Evolutionary conservation across 2,888 invertebrate genomes (phyloP).

Genomic region (Tryphoninae sp.): DNA sequence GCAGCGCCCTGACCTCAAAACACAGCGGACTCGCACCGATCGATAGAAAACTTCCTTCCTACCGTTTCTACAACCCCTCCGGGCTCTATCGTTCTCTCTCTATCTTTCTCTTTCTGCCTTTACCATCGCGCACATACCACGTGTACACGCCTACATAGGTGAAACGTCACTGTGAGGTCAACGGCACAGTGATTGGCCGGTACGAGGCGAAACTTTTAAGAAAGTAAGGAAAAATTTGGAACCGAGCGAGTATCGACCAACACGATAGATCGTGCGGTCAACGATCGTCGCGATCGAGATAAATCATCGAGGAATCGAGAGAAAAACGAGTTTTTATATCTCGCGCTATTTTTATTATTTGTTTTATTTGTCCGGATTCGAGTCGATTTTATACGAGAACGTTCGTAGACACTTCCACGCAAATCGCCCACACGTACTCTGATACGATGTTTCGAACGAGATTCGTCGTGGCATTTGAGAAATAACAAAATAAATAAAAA

Average conservation of each 20-base stretch:
- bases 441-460: constrained; percentile 62
- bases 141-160: constrained; percentile 48
- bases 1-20: constrained; percentile 81
- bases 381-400: background rate
- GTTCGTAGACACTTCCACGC: constrained; percentile 18
- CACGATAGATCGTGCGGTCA: no score
- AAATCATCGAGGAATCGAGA: no score
- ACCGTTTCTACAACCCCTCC: constrained; percentile 62
- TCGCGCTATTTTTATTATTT: no score
- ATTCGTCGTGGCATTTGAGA: constrained; percentile 36
- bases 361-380: background rate
- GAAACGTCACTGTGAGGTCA: constrained; percentile 34
- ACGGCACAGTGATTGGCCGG: background rate
- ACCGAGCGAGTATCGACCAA: no score
- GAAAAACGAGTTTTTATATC: no score
- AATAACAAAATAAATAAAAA: no score
- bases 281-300: no score
- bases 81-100: constrained; percentile 2
- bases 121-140: constrained; percentile 49
- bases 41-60: constrained; percentile 78
- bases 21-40: constrained; percentile 69
- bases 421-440: constrained; percentile 46
- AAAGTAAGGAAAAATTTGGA: background rate
- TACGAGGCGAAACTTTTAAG: background rate
- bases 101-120: background rate